phyloP scores from a whole-genome alignment of 2,888 invertebrate species.

The Drosophila paucipuncta region DNA sequence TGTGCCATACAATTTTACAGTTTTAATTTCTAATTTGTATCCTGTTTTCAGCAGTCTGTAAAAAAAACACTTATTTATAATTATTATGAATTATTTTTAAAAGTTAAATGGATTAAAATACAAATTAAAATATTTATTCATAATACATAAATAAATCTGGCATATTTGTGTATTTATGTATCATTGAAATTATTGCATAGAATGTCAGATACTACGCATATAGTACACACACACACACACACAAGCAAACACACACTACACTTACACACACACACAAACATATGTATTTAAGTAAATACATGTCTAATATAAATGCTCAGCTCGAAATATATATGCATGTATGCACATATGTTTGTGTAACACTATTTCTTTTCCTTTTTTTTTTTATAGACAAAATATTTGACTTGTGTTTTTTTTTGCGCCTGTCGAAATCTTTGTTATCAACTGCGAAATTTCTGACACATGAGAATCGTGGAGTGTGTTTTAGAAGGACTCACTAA shows the following conservation, averaged over 20 bases:
- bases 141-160: conserved; percentile 1
- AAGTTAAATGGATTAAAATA: not conserved
- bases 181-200: conserved; percentile 11
- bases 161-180: conserved; percentile 13
- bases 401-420: not conserved
- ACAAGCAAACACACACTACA: not conserved
- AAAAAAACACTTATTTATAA: not conserved
- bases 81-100: not conserved
- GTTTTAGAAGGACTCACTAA: not conserved
- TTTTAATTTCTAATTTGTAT: not conserved
- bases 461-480: not conserved
- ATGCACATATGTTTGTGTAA: conserved; percentile 4
- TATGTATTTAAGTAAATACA: conserved; percentile 8
- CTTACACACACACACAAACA: not conserved
- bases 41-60: not conserved
- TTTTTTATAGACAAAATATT: not conserved
- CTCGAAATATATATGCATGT: not conserved
- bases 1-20: not conserved
- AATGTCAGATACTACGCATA: conserved; percentile 9
- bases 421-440: conserved; percentile 9
- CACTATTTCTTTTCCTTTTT: not conserved
- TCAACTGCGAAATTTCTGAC: conserved; percentile 12
- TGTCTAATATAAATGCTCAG: conserved; percentile 11
- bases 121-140: not conserved
- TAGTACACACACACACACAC: not conserved